Evolutionary conservation across 2,888 invertebrate genomes (phyloP).

Genomic region (Ectemnius continuus): DNA sequence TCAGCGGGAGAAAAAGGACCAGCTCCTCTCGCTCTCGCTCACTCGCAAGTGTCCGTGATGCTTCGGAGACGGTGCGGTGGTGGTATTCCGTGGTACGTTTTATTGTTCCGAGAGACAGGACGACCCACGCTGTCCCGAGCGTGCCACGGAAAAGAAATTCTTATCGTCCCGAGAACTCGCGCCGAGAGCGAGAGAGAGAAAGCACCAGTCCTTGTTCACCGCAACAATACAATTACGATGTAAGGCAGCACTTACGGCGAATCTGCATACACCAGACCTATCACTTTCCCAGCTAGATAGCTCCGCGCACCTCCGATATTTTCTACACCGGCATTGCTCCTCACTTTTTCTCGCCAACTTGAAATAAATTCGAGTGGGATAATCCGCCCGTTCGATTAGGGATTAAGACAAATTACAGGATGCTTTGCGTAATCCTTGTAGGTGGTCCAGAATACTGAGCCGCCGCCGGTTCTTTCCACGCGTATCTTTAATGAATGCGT

Average conservation of each 20-base stretch:
- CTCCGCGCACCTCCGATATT: not conserved
- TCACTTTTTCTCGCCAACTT: not conserved
- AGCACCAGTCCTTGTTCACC: conserved; percentile 23
- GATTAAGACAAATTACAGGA: no score
- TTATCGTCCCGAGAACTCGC: conserved; percentile 51
- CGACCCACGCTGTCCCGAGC: conserved; percentile 53
- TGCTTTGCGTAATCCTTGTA: no score
- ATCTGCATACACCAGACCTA: conserved; percentile 7
- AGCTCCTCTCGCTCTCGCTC: not conserved
- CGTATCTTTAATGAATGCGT: no score
- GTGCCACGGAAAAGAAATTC: conserved; percentile 53
- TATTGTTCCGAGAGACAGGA: conserved; percentile 55
- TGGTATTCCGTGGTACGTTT: conserved; percentile 55
- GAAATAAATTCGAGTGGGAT: no score
- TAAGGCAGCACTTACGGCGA: conserved; percentile 27
- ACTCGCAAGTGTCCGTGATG: not conserved
- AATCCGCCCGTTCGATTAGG: no score
- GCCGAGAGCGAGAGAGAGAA: conserved; percentile 2
- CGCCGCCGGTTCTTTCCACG: no score
- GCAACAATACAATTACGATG: conserved; percentile 44
- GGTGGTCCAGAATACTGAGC: no score
- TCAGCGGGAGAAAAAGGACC: conserved; percentile 16
- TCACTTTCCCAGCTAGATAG: not conserved
- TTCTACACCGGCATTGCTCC: not conserved
- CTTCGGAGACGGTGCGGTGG: conserved; percentile 8